Conservation (phyloP, 2,888 invertebrate species). For the Lymantria dispar region DNA sequence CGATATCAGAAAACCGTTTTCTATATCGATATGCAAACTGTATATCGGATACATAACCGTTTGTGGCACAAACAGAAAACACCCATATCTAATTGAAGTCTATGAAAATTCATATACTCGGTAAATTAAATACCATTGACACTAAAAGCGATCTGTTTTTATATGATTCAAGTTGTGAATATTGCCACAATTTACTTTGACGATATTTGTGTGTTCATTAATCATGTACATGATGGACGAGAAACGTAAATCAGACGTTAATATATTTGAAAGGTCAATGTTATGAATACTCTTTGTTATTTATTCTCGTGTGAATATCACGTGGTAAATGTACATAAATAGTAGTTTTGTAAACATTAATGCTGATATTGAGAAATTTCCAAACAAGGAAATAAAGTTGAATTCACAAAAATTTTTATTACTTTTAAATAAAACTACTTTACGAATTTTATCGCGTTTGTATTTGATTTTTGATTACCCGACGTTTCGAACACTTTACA, state of each 20-base stretch:
- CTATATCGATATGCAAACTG: too few relatives aligned
- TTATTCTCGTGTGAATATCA: background rate
- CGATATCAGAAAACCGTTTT: too few relatives aligned
- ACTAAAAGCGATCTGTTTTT: background rate
- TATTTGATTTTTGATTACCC: too few relatives aligned
- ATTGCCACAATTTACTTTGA: constrained; percentile 28
- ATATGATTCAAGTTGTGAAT: background rate
- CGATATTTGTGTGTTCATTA: constrained; percentile 35
- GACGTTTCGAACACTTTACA: too few relatives aligned
- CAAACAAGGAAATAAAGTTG: background rate
- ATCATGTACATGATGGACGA: constrained; percentile 23
- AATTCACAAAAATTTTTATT: constrained; percentile 3
- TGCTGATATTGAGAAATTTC: background rate
- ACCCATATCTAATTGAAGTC: too few relatives aligned
- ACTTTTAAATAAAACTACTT: too few relatives aligned
- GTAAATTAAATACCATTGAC: too few relatives aligned
- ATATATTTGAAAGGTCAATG: constrained; percentile 16
- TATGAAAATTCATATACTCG: too few relatives aligned
- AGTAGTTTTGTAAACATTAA: background rate
- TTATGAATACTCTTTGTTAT: constrained; percentile 1
- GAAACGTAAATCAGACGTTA: constrained; percentile 18
- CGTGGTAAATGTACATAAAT: constrained; percentile 1
- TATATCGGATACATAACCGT: too few relatives aligned
- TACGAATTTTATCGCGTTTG: too few relatives aligned
- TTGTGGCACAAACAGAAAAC: too few relatives aligned